Evolutionary conservation across 2,888 invertebrate species (phyloP), one percentile per base, ranked within the genome.

Genomic region (Caradrina kadenii): DNA sequence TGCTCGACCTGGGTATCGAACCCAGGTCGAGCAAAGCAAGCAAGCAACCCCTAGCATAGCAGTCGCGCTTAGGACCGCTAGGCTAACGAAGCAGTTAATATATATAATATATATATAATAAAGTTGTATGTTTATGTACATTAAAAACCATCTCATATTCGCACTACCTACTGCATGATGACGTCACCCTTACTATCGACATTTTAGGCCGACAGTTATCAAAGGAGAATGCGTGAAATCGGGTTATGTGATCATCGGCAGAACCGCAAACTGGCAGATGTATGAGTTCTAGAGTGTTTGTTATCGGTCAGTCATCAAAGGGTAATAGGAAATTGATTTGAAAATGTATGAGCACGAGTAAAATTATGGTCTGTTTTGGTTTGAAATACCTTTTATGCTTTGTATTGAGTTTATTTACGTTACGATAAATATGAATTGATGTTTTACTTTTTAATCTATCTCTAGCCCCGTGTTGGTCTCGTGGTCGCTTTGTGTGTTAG

Each of bases 171-270:
- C 55, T 6, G 21, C 70, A 35, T 49, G 63, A 56, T 80, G 49
- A 54, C 56, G 22, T 58, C 26, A 64, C 22, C 63, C 58, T 69
- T 76, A 76, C 7, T 15, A 5, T 10, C 11, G 19, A 63, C 11
- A 58, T 76, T 80, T 80, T 64, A 31, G 31, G 53, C 53, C 63
- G 10, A 48, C 58, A 22, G 53, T 54, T 48, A 42, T n/a, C 10
- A 31, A 62, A 31, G 54, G 52, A 61, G 45, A 64, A 80, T 80
- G 77, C 77, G 58, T 80, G 81, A 76, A 68, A 81, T 80, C 73
- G 61, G 83, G 80, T 81, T 80, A 83, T 73, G 70, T 55, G 69
- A 83, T 68, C 69, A 58, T 64, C 54, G 67, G 10, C 54, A 53
- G 21, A 67, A 65, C 63, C 65, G n/a, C n/a, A 62, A 66, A 63